Evolutionary conservation across 2,113 vertebrate genomes (phyloP), one percentile per base, ranked within the genome.

Genomic region (Percina caprodes): DNA sequence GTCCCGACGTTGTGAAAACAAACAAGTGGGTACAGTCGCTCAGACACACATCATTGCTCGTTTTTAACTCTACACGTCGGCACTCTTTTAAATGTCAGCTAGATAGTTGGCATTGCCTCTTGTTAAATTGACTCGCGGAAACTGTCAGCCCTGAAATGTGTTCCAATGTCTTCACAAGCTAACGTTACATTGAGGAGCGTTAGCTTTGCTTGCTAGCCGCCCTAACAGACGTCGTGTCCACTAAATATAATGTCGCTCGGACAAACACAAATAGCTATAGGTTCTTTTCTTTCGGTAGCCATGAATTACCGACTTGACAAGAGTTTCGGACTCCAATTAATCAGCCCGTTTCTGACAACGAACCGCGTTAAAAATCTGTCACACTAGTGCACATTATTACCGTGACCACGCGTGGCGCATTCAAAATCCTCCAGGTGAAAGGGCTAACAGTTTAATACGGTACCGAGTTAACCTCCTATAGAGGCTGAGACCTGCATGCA

Each of bases 131-230:
- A 18, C 60, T 52, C 1, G 14, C 51, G 9, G 18, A 23, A 79
- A 80, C 58, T 85, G 78, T 80, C 86, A 67, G 67, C n/a, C 21
- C 72, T n/a, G 24, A 71, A 48, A 65, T 13, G 4, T n/a, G 62
- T 71, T 58, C 45, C 39, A 2, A 2, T 6, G 42, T 74, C 55
- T 67, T 52, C 12, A 14, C 18, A 48, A 18, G 70, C 73, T 16
- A 8, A 5, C 85, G 63, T n/a, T 2, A 5, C 85, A 68, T n/a
- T 2, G 65, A 48, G 46, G 7, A 45, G 58, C 63, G 54, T 76
- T 90, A 89, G 85, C 84, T 65, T 59, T 2, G 19, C 49, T 67
- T 83, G 83, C 89, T 85, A 88, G 74, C 81, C 46, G 73, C 45
- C 48, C 42, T 51, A 16, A 42, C 46, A 46, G n/a, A 45, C 79